Evolutionary conservation across 2,113 vertebrate species (phyloP).

Genomic region (Mirza zaza): DNA sequence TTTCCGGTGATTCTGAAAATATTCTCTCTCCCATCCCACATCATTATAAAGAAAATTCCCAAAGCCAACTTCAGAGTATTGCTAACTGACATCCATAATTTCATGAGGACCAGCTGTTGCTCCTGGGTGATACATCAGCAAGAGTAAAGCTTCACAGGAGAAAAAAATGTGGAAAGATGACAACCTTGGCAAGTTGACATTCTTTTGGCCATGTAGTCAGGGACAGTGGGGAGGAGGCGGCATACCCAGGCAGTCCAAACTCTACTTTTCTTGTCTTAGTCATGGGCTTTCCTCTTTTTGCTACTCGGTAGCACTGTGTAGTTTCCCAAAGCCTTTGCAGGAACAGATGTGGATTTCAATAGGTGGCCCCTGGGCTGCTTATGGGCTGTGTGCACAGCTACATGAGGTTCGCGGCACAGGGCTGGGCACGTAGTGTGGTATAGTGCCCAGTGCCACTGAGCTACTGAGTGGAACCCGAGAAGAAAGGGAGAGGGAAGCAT

Average conservation of each 20-base stretch:
- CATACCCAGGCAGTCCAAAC: background rate
- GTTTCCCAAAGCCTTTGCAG: background rate
- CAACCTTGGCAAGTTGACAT: background rate
- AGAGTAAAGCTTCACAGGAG: slow-evolving; percentile 82
- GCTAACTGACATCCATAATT: slow-evolving; percentile 83
- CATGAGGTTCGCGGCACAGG: background rate
- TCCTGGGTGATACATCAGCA: slow-evolving; percentile 69
- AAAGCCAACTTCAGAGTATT: slow-evolving; percentile 82
- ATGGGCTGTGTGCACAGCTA: background rate
- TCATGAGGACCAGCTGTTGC: slow-evolving; percentile 82
- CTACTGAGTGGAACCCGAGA: background rate
- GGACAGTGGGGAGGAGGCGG: background rate
- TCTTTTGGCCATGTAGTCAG: background rate
- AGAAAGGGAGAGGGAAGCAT: background rate
- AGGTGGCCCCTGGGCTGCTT: no score
- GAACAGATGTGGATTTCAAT: background rate
- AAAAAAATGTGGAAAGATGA: background rate
- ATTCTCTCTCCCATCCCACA: slow-evolving; percentile 30
- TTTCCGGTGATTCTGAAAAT: slow-evolving; percentile 81
- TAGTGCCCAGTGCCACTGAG: background rate
- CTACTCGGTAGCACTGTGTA: background rate
- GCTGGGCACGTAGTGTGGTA: background rate
- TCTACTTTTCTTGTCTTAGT: background rate
- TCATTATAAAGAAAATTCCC: background rate
- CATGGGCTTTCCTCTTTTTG: background rate